phyloP scores from a whole-genome alignment of 2,888 invertebrate species.

The Drosophila stalkeri region DNA sequence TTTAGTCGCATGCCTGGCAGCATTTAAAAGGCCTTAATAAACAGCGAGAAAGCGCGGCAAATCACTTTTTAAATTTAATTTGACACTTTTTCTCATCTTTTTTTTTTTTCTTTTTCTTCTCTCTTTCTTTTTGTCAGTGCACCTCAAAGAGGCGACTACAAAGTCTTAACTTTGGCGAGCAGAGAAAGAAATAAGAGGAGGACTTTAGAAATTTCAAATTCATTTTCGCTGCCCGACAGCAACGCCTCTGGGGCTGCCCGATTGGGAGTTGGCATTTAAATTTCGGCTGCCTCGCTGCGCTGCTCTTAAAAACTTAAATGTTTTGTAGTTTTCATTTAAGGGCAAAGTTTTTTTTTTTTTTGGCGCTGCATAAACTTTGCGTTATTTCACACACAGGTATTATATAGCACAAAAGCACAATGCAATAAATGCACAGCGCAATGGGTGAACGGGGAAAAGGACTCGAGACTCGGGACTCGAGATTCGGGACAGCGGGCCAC shows the following conservation, averaged over 20 bases:
- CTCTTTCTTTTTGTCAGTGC: constrained; percentile 14
- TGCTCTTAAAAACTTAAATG: constrained; percentile 63
- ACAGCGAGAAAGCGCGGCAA: constrained; percentile 62
- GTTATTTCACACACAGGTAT: constrained; percentile 79
- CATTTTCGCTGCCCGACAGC: constrained; percentile 60
- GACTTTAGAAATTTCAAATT: constrained; percentile 50
- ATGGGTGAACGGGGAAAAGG: not conserved
- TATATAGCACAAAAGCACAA: constrained; percentile 70
- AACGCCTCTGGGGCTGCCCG: constrained; percentile 34
- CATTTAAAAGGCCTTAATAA: constrained; percentile 57
- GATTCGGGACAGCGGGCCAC: constrained; percentile 13
- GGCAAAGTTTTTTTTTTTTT: constrained; percentile 57
- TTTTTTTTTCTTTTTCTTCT: constrained; percentile 47
- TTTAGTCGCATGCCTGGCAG: constrained; percentile 61
- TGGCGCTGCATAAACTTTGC: constrained; percentile 75
- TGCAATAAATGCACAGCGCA: constrained; percentile 54
- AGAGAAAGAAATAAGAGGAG: constrained; percentile 33
- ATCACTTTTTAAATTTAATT: constrained; percentile 80
- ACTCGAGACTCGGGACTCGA: not conserved
- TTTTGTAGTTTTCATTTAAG: constrained; percentile 78
- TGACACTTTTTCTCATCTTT: constrained; percentile 65
- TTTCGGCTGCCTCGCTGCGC: constrained; percentile 43
- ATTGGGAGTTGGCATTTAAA: constrained; percentile 65
- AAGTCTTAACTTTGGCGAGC: constrained; percentile 67
- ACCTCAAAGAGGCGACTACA: constrained; percentile 74